Evolutionary conservation across 2,113 vertebrate species (phyloP).

Genomic region (Onychorhynchus coronatus): DNA sequence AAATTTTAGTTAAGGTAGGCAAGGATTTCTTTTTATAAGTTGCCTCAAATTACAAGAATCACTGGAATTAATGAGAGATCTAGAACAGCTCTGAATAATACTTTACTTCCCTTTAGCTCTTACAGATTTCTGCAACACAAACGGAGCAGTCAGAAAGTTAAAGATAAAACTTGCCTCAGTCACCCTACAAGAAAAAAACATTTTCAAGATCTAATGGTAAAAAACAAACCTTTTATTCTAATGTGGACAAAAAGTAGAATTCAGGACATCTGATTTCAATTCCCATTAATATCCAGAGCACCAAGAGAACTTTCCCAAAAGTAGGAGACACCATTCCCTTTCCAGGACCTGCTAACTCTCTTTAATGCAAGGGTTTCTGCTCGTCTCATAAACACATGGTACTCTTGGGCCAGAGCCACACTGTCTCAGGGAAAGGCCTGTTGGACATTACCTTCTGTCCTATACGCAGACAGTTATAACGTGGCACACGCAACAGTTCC

Average conservation of each 20-base stretch:
- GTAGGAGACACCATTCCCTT: background rate
- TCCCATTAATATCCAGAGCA: background rate
- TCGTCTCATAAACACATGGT: background rate
- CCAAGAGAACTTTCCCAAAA: background rate
- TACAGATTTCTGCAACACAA: background rate
- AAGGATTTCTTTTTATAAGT: background rate
- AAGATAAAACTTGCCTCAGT: background rate
- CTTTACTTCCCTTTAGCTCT: background rate
- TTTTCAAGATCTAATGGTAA: background rate
- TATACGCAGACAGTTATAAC: background rate
- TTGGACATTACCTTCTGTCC: background rate
- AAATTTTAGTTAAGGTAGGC: background rate
- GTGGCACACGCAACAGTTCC: fast-evolving
- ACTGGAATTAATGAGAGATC: background rate
- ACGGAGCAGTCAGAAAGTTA: background rate
- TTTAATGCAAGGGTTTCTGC: background rate
- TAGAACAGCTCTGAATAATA: background rate
- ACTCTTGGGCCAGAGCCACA: background rate
- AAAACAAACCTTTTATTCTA: background rate
- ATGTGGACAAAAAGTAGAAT: background rate
- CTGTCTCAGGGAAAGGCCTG: background rate
- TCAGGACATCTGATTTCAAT: background rate
- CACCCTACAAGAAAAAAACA: background rate
- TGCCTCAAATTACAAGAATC: background rate
- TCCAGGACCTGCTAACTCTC: background rate